Conservation (phyloP, 2,888 invertebrate genomes). For the Drosophila multiciliata region DNA sequence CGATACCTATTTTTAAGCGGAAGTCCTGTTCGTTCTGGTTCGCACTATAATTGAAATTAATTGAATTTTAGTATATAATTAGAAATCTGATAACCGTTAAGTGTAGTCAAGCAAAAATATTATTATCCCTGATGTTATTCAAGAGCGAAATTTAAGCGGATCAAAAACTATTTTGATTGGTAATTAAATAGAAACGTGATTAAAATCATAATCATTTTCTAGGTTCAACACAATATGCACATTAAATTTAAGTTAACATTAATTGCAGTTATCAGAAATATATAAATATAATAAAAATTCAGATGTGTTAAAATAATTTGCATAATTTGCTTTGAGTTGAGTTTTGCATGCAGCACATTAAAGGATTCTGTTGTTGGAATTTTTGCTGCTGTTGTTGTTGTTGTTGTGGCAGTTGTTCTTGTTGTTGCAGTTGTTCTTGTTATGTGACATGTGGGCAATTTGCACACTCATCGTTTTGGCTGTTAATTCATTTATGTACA, state of each 20-base stretch:
- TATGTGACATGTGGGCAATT: constrained; percentile 59
- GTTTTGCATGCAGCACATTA: not conserved
- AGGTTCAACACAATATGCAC: not conserved
- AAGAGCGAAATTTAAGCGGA: not conserved
- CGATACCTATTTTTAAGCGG: not conserved
- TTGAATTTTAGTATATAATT: constrained; percentile 38
- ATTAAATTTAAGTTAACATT: not conserved
- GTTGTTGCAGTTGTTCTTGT: constrained; percentile 21
- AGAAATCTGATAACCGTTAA: constrained; percentile 17
- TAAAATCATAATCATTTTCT: not conserved
- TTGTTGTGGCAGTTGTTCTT: constrained; percentile 13
- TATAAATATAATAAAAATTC: constrained; percentile 12
- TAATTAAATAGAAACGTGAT: not conserved
- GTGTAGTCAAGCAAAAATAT: constrained; percentile 10
- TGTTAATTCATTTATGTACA: constrained; percentile 62
- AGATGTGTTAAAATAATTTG: constrained; percentile 38
- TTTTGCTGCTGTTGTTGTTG: constrained; percentile 1
- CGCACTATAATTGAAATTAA: constrained; percentile 5
- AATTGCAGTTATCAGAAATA: not conserved
- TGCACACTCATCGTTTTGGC: constrained; percentile 47
- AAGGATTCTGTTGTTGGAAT: not conserved
- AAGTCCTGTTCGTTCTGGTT: not conserved
- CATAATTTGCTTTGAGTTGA: constrained; percentile 12
- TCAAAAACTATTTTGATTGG: not conserved
- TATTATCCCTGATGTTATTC: not conserved